A percentile compares a stretch with the other conserved stretches of the same genome.
Conservation (phyloP, 2,797 vertebrate genomes). For the Mallotus villosus region DNA sequence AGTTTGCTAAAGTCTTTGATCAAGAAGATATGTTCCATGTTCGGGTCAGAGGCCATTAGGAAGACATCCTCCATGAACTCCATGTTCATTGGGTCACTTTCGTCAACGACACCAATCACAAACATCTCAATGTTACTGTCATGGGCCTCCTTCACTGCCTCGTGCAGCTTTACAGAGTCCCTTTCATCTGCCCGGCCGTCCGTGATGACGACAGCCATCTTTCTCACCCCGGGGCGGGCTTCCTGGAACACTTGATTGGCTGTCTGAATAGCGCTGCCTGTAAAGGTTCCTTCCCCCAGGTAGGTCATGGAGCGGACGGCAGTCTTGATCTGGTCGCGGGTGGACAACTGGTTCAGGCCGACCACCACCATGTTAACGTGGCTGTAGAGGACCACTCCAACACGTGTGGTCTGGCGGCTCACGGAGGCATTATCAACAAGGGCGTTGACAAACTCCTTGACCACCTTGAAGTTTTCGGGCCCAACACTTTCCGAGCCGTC, state of each 20-base stretch:
- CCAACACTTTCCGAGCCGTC: constrained; percentile 90
- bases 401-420: constrained; percentile 56
- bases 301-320: constrained; percentile 80
- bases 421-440: constrained; percentile 75
- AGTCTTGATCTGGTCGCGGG: constrained; percentile 72
- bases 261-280: constrained; percentile 77
- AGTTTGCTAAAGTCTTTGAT: constrained; percentile 76
- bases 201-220: constrained; percentile 83
- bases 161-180: constrained; percentile 70
- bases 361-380: constrained; percentile 76
- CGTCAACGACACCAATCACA: constrained; percentile 82
- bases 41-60: constrained; percentile 80
- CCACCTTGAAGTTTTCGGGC: constrained; percentile 79
- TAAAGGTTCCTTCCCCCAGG: constrained; percentile 84
- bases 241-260: constrained; percentile 72
- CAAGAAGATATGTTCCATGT: constrained; percentile 75
- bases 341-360: constrained; percentile 65
- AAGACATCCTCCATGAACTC: constrained; percentile 79
- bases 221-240: constrained; percentile 68
- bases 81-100: constrained; percentile 71
- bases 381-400: constrained; percentile 86
- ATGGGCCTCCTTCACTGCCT: constrained; percentile 67
- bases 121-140: constrained; percentile 74
- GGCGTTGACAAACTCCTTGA: constrained; percentile 82
- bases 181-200: constrained; percentile 81